A percentile compares a stretch with the other conserved stretches of the same genome.
phyloP scores from a whole-genome alignment of 1,140 invertebrate species.

The Conus ventricosus region DNA sequence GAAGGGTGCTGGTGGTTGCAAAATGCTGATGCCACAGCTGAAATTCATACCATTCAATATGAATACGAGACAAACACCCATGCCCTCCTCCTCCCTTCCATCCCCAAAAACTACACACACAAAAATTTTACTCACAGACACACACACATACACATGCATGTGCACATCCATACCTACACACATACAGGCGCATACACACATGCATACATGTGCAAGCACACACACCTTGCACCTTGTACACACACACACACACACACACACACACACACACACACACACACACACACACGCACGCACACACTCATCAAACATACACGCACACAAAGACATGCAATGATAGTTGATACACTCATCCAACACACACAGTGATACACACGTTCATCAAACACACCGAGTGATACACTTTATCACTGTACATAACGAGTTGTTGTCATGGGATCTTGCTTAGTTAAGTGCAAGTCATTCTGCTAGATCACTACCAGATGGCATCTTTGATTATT shows the following conservation, averaged over 20 bases:
- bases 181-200: not conserved
- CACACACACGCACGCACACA: too few species aligned
- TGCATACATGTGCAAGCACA: not conserved
- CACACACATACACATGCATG: not conserved
- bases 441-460: too few species aligned
- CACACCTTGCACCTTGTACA: not conserved
- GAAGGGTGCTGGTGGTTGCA: not conserved
- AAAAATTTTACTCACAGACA: not conserved
- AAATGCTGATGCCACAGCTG: not conserved
- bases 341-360: not conserved
- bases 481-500: too few species aligned
- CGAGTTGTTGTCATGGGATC: too few species aligned
- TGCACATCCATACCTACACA: not conserved
- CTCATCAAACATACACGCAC: too few species aligned
- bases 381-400: too few species aligned
- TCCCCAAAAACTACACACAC: not conserved
- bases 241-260: too few species aligned
- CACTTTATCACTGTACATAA: too few species aligned
- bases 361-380: not conserved
- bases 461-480: too few species aligned
- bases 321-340: not conserved
- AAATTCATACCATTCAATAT: not conserved
- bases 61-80: not conserved
- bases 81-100: not conserved
- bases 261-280: too few species aligned